A percentile compares a stretch with the other conserved stretches of the same genome.
Evolutionary conservation across 2,888 invertebrate species (phyloP).

Genomic region (Phyto melanocephala): DNA sequence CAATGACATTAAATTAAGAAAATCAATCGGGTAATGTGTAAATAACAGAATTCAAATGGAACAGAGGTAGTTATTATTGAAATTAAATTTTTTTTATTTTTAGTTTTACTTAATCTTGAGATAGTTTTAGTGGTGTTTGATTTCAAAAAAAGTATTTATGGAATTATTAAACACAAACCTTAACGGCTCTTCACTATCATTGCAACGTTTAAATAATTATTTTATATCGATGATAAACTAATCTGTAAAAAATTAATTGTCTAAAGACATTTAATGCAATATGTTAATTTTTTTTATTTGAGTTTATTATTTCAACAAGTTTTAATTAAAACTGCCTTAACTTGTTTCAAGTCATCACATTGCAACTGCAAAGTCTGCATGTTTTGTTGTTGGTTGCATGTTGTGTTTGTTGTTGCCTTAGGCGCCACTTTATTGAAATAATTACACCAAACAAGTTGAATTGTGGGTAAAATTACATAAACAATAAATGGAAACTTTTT

Average conservation of each 20-base stretch:
- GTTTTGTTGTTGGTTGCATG: background rate
- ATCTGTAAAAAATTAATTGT: background rate
- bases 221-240: background rate
- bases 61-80: no score
- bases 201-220: no score
- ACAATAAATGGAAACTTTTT: background rate
- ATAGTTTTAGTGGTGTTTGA: no score
- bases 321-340: slow-evolving; percentile 36
- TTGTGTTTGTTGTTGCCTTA: slow-evolving; percentile 8
- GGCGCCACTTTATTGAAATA: slow-evolving; percentile 46
- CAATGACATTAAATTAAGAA: background rate
- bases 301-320: slow-evolving; percentile 28
- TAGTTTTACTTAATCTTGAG: no score
- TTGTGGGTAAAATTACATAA: background rate
- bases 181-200: no score
- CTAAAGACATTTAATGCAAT: background rate
- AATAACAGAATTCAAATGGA: background rate
- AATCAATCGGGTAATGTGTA: background rate
- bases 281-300: background rate
- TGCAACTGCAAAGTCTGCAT: slow-evolving; percentile 13
- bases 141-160: no score
- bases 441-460: background rate
- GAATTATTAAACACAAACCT: no score
- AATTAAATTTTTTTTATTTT: no score
- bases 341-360: background rate